Percentiles rank a stretch among this genome's conserved stretches.
Evolutionary conservation across 2,113 vertebrate species (phyloP).

Genomic region (Lycocorax pyrrhopterus): DNA sequence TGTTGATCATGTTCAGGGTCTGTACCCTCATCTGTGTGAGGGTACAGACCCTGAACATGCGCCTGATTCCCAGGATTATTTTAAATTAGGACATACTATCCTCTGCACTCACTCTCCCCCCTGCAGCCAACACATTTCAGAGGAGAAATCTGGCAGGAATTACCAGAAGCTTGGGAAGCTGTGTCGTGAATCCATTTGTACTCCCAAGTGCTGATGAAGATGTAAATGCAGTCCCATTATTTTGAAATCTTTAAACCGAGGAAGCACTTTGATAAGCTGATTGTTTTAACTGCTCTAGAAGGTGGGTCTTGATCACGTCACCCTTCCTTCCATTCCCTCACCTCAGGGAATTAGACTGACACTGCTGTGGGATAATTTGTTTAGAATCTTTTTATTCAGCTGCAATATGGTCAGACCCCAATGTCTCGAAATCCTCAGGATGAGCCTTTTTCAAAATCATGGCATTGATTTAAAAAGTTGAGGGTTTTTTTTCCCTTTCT

Average conservation of each 20-base stretch:
- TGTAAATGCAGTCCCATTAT: background rate
- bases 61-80: background rate
- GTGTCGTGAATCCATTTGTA: background rate
- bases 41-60: fast-evolving
- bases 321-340: background rate
- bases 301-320: background rate
- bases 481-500: fast-evolving
- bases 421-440: background rate
- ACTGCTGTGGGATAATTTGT: background rate
- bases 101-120: background rate
- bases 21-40: background rate
- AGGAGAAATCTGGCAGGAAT: background rate
- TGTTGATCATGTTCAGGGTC: background rate
- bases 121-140: background rate
- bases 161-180: background rate
- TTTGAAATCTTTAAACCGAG: background rate
- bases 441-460: background rate
- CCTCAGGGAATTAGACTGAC: too few relatives aligned
- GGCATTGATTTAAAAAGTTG: background rate
- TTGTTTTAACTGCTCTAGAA: background rate
- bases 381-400: background rate
- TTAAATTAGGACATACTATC: fast-evolving
- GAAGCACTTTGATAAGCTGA: background rate
- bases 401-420: background rate
- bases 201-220: background rate